phyloP scores from a whole-genome alignment of 2,888 invertebrate genomes.

The Thalpophila matura region DNA sequence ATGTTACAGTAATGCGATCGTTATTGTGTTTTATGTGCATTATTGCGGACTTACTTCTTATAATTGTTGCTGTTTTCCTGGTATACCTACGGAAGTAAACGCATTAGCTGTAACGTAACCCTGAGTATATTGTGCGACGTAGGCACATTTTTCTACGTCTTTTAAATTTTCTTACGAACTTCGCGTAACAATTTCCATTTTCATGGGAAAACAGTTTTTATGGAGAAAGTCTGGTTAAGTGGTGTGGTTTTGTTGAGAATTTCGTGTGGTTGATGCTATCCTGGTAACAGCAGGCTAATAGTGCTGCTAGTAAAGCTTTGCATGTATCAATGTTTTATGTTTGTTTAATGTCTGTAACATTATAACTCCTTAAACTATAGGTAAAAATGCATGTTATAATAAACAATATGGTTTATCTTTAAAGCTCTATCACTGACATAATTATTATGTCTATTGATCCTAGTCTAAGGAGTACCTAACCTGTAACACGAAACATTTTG shows the following conservation, averaged over 20 bases:
- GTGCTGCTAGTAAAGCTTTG: slow-evolving; percentile 52
- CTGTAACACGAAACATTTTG: no score
- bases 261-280: slow-evolving; percentile 36
- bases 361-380: background rate
- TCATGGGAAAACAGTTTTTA: slow-evolving; percentile 40
- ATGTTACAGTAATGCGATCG: slow-evolving; percentile 43
- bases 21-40: slow-evolving; percentile 52
- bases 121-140: slow-evolving; percentile 24
- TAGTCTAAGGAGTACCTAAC: no score
- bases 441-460: no score
- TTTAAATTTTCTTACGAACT: slow-evolving; percentile 16
- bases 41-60: slow-evolving; percentile 46
- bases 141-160: slow-evolving; percentile 15
- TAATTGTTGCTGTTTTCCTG: slow-evolving; percentile 55
- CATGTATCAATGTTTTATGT: slow-evolving; percentile 42
- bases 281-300: slow-evolving; percentile 39
- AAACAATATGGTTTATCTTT: no score
- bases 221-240: slow-evolving; percentile 23
- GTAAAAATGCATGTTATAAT: no score
- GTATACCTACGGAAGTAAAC: slow-evolving; percentile 49
- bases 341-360: slow-evolving; percentile 10
- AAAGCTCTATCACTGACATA: no score
- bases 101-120: slow-evolving; percentile 53
- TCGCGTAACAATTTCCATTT: slow-evolving; percentile 7
- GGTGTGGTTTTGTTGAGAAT: slow-evolving; percentile 35